A percentile compares a stretch with the other conserved stretches of the same genome.
phyloP scores from a whole-genome alignment of 1,140 invertebrate species.

The Antheraea pernyi region DNA sequence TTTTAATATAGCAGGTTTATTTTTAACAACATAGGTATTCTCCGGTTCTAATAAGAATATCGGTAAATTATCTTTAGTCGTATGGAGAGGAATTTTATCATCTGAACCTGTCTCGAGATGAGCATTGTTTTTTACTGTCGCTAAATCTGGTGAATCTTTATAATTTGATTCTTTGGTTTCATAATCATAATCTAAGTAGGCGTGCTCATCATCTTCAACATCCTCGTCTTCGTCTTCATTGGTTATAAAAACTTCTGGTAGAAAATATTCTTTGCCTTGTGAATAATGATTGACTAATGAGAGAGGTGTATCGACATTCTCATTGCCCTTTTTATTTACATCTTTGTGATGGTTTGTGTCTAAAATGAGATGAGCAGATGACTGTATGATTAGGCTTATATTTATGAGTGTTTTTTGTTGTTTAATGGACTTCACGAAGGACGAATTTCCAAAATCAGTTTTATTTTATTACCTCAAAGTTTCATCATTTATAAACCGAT shows the following conservation, averaged over 20 bases:
- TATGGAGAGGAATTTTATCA: constrained; percentile 78
- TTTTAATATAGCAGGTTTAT: constrained; percentile 88
- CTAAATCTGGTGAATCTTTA: constrained; percentile 61
- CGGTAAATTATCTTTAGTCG: constrained; percentile 82
- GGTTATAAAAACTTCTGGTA: constrained; percentile 54
- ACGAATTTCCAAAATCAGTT: too few species aligned
- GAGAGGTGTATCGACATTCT: constrained; percentile 45
- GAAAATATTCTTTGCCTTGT: constrained; percentile 61
- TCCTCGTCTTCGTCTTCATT: constrained; percentile 63
- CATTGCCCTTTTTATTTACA: constrained; percentile 40
- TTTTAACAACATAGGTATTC: constrained; percentile 91
- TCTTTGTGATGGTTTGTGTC: constrained; percentile 42
- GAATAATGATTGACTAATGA: constrained; percentile 32
- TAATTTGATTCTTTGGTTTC: constrained; percentile 65
- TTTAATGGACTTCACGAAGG: too few species aligned
- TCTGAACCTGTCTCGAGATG: constrained; percentile 40
- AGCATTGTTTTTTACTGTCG: constrained; percentile 33
- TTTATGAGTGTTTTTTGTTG: too few species aligned
- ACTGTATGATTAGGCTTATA: too few species aligned
- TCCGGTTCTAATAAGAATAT: constrained; percentile 90
- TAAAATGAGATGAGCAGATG: constrained; percentile 30
- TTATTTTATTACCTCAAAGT: too few species aligned
- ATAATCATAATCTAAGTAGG: constrained; percentile 67
- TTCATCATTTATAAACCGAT: too few species aligned
- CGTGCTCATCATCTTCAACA: constrained; percentile 54